A percentile compares a stretch with the other conserved stretches of the same genome.
Evolutionary conservation across 30 jellyfish, hydroid and myxozoan genomes (phyloP).

Genomic region (Hydra vulgaris): DNA sequence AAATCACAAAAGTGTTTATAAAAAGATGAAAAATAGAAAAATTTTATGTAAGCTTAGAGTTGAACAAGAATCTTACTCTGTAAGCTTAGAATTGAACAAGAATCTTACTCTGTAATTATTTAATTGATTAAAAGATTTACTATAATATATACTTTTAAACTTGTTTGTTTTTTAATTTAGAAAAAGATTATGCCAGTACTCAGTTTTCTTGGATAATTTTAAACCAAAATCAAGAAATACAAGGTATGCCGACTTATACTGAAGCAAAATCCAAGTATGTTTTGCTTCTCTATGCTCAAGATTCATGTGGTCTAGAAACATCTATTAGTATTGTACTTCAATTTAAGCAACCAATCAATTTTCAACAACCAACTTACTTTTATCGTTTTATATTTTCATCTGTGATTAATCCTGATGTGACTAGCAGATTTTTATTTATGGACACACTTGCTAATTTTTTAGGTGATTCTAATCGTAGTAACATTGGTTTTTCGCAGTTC

Average conservation of each 20-base stretch:
- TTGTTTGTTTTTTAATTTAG: not conserved
- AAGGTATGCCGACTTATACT: slow-evolving; percentile 1
- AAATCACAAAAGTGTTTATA: too few relatives aligned
- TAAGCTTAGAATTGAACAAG: too few relatives aligned
- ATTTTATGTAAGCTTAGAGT: too few relatives aligned
- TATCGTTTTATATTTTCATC: not conserved
- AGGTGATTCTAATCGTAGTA: slow-evolving; percentile 10
- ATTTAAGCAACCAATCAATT: not conserved
- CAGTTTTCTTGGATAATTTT: slow-evolving; percentile 1
- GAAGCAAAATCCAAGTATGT: not conserved
- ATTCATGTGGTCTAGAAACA: slow-evolving; percentile 7
- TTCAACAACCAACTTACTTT: not conserved
- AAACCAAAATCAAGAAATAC: not conserved
- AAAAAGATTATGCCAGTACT: not conserved
- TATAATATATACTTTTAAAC: too few relatives aligned
- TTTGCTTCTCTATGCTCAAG: not conserved
- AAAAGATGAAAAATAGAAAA: too few relatives aligned
- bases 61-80: too few relatives aligned
- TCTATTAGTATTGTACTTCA: not conserved
- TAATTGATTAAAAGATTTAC: too few relatives aligned
- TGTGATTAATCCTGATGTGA: not conserved
- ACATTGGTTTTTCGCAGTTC: slow-evolving; percentile 8
- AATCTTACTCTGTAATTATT: too few relatives aligned
- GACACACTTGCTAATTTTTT: slow-evolving; percentile 11
- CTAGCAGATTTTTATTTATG: not conserved